A percentile compares a stretch with the other conserved stretches of the same genome.
These are phyloP conservation scores for Camptogramma bilineatum DNA, from an alignment of 2,888 invertebrate genomes.

Conservation along the genomic window DNA sequence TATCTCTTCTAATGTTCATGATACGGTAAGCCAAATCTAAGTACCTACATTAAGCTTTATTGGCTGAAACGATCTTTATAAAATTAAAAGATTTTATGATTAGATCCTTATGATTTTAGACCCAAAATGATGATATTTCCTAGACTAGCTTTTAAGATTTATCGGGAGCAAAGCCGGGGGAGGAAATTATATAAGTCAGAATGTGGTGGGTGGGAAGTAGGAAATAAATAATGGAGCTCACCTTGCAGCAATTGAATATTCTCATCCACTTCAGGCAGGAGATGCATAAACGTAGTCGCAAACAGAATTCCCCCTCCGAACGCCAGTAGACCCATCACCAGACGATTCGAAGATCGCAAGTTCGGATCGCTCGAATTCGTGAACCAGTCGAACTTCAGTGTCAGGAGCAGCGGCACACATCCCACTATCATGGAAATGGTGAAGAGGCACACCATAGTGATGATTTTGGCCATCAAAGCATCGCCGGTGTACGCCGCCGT, in stretches of 20 bases:
- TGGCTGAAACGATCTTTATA: too few species aligned
- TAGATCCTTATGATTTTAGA: too few species aligned
- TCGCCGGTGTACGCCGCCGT: constrained; percentile 55
- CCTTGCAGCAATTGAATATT: constrained; percentile 87
- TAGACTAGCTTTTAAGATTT: background rate
- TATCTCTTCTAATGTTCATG: background rate
- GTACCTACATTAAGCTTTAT: too few species aligned
- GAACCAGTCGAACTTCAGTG: constrained; percentile 88
- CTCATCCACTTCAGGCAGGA: constrained; percentile 92
- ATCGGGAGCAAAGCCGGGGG: background rate
- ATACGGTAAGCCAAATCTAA: background rate
- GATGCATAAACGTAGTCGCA: constrained; percentile 92
- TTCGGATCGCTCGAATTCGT: constrained; percentile 69
- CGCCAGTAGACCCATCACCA: constrained; percentile 88
- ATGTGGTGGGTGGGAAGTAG: constrained; percentile 18
- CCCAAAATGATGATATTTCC: too few species aligned
- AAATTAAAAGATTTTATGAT: too few species aligned
- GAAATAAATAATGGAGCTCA: constrained; percentile 50
- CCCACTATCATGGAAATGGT: constrained; percentile 91
- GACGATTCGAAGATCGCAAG: constrained; percentile 77
- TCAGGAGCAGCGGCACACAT: constrained; percentile 89
- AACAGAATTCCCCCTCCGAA: constrained; percentile 94
- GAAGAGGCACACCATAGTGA: constrained; percentile 92
- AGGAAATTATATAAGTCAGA: background rate
- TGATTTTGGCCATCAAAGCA: constrained; percentile 89